phyloP scores from a whole-genome alignment of 92 coral and sea anemone species.

The Parazoanthus swiftii region DNA sequence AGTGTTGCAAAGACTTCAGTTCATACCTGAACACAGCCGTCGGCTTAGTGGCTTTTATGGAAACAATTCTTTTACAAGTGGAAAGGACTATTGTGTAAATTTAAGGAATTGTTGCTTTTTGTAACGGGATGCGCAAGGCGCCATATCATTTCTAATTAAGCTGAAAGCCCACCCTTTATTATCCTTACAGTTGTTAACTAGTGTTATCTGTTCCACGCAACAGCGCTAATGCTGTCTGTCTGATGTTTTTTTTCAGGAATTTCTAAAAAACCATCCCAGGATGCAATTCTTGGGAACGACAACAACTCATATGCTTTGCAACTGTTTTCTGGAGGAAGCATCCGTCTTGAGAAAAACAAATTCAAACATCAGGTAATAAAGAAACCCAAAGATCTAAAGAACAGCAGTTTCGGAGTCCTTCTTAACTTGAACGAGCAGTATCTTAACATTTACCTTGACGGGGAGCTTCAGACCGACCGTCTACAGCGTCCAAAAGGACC shows the following conservation, averaged over 20 bases:
- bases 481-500: slow-evolving; percentile 76
- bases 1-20: too few species aligned
- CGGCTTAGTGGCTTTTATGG: too few species aligned
- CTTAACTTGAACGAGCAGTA: slow-evolving; percentile 72
- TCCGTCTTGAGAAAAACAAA: slow-evolving; percentile 65
- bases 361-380: slow-evolving; percentile 73
- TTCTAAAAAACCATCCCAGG: slow-evolving; percentile 68
- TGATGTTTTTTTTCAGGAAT: slow-evolving; percentile 51
- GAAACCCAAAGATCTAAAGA: slow-evolving; percentile 68
- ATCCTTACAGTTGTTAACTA: too few species aligned
- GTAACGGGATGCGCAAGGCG: too few species aligned
- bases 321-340: slow-evolving; percentile 66
- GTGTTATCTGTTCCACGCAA: not conserved
- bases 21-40: too few species aligned
- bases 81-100: too few species aligned
- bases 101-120: too few species aligned
- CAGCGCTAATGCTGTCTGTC: not conserved
- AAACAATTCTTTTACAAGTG: too few species aligned
- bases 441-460: slow-evolving; percentile 77
- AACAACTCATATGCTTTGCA: slow-evolving; percentile 74
- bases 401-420: slow-evolving; percentile 75
- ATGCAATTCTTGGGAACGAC: slow-evolving; percentile 71
- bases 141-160: too few species aligned
- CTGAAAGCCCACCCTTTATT: too few species aligned
- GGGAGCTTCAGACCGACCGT: slow-evolving; percentile 73